A percentile compares a stretch with the other conserved stretches of the same genome.
phyloP scores from a whole-genome alignment of 2,797 vertebrate species.

The Typhlichthys eigenmanni region DNA sequence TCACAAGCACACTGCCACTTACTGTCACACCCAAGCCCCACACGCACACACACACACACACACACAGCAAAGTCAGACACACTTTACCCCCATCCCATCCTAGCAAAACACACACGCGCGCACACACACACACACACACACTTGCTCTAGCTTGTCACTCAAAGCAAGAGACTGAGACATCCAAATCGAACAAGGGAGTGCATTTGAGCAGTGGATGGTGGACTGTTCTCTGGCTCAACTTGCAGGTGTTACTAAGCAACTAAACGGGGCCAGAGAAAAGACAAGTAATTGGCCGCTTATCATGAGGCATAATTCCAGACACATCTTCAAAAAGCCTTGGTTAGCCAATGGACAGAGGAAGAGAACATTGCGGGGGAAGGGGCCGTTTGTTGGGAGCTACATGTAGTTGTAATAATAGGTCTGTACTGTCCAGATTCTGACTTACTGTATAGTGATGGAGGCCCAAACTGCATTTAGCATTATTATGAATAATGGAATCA shows the following conservation, averaged over 20 bases:
- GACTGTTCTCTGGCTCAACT: slow-evolving; percentile 62
- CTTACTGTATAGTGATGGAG: slow-evolving; percentile 12
- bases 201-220: slow-evolving; percentile 64
- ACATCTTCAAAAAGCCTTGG: slow-evolving; percentile 63
- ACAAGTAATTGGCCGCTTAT: slow-evolving; percentile 71
- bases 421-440: slow-evolving; percentile 9
- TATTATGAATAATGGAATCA: neutral
- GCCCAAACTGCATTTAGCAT: slow-evolving; percentile 6
- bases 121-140: slow-evolving; percentile 3
- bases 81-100: slow-evolving; percentile 6
- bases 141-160: no score
- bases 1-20: slow-evolving; percentile 68
- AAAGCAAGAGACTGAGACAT: slow-evolving; percentile 64
- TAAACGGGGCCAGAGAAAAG: slow-evolving; percentile 71
- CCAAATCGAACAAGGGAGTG: slow-evolving; percentile 65
- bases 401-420: slow-evolving; percentile 29
- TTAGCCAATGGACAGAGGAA: slow-evolving; percentile 33
- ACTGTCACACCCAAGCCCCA: slow-evolving; percentile 54
- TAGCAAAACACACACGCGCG: slow-evolving; percentile 24
- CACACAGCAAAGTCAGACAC: slow-evolving; percentile 8
- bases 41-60: slow-evolving; percentile 33
- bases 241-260: slow-evolving; percentile 85
- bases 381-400: slow-evolving; percentile 22
- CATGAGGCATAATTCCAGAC: slow-evolving; percentile 68
- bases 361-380: slow-evolving; percentile 25